Evolutionary conservation across 2,113 vertebrate genomes (phyloP).

Genomic region (Dermatemys mawii): DNA sequence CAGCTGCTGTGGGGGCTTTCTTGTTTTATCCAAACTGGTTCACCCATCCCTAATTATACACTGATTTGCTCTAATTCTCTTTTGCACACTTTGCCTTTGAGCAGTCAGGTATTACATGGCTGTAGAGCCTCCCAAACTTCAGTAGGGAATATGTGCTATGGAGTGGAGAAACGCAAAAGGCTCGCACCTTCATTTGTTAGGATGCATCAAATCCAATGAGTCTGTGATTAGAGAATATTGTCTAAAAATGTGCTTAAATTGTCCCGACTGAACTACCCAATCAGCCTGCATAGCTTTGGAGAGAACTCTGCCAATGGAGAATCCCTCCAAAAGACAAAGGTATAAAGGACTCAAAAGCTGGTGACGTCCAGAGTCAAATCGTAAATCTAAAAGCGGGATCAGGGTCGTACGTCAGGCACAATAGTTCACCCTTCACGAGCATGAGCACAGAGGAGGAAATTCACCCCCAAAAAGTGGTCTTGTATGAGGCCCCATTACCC

Average conservation of each 20-base stretch:
- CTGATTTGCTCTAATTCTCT: neutral
- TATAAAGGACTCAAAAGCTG: neutral
- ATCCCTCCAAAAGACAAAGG: neutral
- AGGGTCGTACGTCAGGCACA: rapidly evolving
- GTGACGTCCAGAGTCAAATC: rapidly evolving
- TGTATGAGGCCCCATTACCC: rapidly evolving
- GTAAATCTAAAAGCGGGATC: neutral
- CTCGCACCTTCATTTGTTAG: neutral
- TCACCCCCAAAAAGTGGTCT: rapidly evolving
- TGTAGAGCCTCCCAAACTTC: neutral
- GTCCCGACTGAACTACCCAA: neutral
- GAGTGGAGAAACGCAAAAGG: too few relatives aligned
- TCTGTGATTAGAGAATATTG: neutral
- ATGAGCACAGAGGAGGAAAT: neutral
- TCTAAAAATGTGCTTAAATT: neutral
- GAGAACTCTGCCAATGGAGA: neutral
- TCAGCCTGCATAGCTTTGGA: neutral
- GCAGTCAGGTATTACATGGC: neutral
- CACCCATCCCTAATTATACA: neutral
- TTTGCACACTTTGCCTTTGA: neutral
- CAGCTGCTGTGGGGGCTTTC: neutral
- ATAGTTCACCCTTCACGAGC: neutral
- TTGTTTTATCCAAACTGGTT: neutral
- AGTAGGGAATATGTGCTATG: neutral
- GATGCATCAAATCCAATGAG: neutral